Evolutionary conservation across 2,888 invertebrate genomes (phyloP).

Genomic region (Ennomos erosarius): DNA sequence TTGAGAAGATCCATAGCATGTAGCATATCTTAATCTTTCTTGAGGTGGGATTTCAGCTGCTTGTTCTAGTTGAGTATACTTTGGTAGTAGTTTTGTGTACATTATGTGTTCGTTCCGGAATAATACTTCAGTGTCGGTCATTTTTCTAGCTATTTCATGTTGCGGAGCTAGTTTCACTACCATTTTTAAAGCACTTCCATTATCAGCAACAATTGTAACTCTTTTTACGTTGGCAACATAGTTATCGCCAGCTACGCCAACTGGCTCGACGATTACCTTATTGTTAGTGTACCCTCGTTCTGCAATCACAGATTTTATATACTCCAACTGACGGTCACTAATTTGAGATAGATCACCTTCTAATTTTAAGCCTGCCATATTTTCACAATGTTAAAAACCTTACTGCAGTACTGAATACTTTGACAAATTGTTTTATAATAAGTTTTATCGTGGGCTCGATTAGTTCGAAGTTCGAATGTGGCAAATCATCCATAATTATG

Average conservation of each 20-base stretch:
- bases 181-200: slow-evolving; percentile 46
- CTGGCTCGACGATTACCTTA: slow-evolving; percentile 31
- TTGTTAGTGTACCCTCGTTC: slow-evolving; percentile 30
- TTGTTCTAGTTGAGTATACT: slow-evolving; percentile 46
- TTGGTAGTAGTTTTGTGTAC: slow-evolving; percentile 52
- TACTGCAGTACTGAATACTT: too few relatives aligned
- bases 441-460: too few relatives aligned
- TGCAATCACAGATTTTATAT: slow-evolving; percentile 30
- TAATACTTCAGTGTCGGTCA: slow-evolving; percentile 28
- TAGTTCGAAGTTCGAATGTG: too few relatives aligned
- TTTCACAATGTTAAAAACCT: not conserved
- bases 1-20: slow-evolving; percentile 48
- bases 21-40: slow-evolving; percentile 48
- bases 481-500: too few relatives aligned
- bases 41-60: slow-evolving; percentile 42
- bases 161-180: slow-evolving; percentile 53
- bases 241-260: slow-evolving; percentile 49
- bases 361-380: slow-evolving; percentile 33
- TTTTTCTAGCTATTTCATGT: slow-evolving; percentile 32
- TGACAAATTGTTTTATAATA: too few relatives aligned
- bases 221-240: slow-evolving; percentile 46
- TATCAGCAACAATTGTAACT: slow-evolving; percentile 39
- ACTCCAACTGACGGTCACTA: slow-evolving; percentile 34
- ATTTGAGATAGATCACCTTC: slow-evolving; percentile 36
- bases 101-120: slow-evolving; percentile 53